Evolutionary conservation across 1,140 invertebrate species (phyloP).

Genomic region (Drosophila yakuba): DNA sequence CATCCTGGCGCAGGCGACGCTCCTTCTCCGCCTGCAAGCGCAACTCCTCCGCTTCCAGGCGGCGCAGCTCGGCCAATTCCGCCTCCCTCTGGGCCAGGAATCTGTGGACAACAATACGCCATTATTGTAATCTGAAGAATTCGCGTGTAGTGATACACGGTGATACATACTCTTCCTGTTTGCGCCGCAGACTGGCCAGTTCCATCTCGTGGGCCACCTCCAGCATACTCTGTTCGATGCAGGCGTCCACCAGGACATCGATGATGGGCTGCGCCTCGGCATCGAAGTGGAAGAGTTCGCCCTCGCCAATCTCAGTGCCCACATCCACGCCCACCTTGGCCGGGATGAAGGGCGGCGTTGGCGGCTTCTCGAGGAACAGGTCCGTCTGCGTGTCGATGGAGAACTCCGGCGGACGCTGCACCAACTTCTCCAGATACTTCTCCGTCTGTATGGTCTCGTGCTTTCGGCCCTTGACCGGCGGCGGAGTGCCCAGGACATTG

Average conservation of each 20-base stretch:
- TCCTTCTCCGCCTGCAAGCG: constrained; percentile 88
- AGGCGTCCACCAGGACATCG: constrained; percentile 94
- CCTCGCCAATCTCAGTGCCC: constrained; percentile 93
- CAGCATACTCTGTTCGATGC: constrained; percentile 93
- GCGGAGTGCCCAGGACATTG: constrained; percentile 88
- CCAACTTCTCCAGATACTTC: constrained; percentile 92
- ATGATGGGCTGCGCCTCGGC: constrained; percentile 94
- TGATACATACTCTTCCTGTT: constrained; percentile 87
- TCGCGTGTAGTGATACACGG: no score
- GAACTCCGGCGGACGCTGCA: constrained; percentile 89
- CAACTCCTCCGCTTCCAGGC: constrained; percentile 90
- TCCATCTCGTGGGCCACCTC: constrained; percentile 93
- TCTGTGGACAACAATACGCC: constrained; percentile 58
- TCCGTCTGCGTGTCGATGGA: constrained; percentile 94
- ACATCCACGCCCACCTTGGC: constrained; percentile 92
- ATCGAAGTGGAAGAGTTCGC: constrained; percentile 96
- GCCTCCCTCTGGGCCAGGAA: constrained; percentile 91
- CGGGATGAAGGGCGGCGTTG: constrained; percentile 90
- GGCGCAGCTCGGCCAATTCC: constrained; percentile 91
- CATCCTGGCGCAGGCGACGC: constrained; percentile 74
- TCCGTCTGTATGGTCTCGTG: constrained; percentile 95
- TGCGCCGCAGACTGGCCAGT: constrained; percentile 89
- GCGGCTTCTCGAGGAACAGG: constrained; percentile 92
- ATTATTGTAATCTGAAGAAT: background rate
- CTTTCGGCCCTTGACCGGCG: constrained; percentile 90